Conservation (phyloP, 2,113 vertebrate genomes). For the Emydocephalus ijimae region DNA sequence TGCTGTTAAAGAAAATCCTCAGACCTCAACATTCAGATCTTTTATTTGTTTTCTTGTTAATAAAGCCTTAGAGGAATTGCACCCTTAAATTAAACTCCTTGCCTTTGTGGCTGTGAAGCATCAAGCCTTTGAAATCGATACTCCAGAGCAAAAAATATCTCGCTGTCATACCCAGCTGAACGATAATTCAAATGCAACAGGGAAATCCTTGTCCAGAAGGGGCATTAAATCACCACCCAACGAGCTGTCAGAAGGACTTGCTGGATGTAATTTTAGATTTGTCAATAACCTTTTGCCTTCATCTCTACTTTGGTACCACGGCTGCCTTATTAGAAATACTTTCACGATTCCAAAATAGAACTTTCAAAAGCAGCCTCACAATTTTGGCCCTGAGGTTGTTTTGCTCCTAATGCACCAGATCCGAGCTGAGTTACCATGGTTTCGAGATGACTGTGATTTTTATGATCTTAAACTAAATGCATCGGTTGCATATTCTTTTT, state of each 20-base stretch:
- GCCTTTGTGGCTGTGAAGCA: not conserved
- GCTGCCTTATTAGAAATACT: conserved; percentile 25
- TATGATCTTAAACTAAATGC: not conserved
- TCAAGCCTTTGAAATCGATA: conserved; percentile 4
- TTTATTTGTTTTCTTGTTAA: not conserved
- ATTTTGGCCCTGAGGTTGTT: conserved; percentile 26
- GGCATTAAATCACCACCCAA: not conserved
- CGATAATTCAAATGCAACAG: conserved; percentile 23
- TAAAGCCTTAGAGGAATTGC: not conserved
- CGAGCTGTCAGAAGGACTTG: not conserved
- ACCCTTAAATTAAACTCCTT: not conserved
- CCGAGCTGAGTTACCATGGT: not conserved
- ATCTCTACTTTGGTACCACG: not conserved
- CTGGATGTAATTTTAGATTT: conserved; percentile 41
- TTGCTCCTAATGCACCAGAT: not conserved
- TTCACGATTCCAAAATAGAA: conserved; percentile 40
- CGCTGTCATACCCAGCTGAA: not conserved
- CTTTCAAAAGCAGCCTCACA: not conserved
- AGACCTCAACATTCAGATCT: not conserved
- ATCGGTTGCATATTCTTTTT: not conserved
- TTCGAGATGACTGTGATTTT: not conserved
- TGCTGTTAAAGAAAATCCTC: not conserved
- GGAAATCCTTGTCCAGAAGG: accelerated
- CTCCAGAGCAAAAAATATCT: conserved; percentile 23
- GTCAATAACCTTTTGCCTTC: conserved; percentile 38